Evolutionary conservation across 2,113 vertebrate species (phyloP).

Genomic region (Peromyscus polionotus): DNA sequence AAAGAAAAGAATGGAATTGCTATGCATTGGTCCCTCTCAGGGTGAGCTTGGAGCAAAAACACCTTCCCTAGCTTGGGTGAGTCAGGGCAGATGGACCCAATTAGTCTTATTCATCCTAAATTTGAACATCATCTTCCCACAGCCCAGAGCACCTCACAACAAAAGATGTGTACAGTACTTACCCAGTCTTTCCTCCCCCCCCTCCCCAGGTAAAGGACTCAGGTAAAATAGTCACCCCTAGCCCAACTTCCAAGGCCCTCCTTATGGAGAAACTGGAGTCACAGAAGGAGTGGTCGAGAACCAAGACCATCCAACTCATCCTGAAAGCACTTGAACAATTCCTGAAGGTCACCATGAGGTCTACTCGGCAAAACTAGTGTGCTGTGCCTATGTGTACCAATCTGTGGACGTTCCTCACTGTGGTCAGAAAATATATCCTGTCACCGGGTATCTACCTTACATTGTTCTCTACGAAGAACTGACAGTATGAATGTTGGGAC

Average conservation of each 20-base stretch:
- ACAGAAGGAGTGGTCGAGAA: constrained; percentile 83
- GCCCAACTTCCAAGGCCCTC: constrained; percentile 65
- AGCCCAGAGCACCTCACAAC: background rate
- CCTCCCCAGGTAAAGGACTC: constrained; percentile 85
- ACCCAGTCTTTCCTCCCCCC: constrained; percentile 48
- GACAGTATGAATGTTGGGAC: constrained; percentile 79
- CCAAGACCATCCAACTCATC: constrained; percentile 86
- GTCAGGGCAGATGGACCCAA: background rate
- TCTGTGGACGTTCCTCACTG: constrained; percentile 81
- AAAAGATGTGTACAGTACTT: background rate
- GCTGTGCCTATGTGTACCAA: constrained; percentile 70
- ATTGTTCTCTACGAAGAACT: constrained; percentile 90
- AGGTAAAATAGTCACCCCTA: constrained; percentile 56
- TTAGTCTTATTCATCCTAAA: background rate
- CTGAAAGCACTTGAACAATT: constrained; percentile 88
- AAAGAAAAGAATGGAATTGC: background rate
- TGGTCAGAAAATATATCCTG: constrained; percentile 75
- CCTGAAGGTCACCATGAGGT: constrained; percentile 87
- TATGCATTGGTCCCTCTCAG: background rate
- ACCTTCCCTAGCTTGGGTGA: background rate
- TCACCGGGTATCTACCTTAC: constrained; percentile 81
- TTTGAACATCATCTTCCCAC: constrained; percentile 13
- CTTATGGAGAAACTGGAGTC: constrained; percentile 79
- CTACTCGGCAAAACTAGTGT: constrained; percentile 74
- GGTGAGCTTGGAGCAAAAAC: background rate